Conservation (phyloP, 2,888 invertebrate species). For the Monochamus alternatus region DNA sequence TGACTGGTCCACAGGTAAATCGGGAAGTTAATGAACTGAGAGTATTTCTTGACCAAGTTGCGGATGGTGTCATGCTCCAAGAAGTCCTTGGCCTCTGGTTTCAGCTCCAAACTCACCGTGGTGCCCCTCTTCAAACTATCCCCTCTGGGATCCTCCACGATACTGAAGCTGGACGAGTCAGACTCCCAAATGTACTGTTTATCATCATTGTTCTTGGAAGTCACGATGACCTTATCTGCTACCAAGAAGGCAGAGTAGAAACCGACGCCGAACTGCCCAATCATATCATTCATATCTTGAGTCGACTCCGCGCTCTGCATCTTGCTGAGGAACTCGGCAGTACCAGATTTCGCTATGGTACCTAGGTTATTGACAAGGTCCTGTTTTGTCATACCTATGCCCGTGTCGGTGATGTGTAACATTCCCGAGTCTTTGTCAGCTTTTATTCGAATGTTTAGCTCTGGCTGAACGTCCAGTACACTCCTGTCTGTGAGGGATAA, state of each 20-base stretch:
- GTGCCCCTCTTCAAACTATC: conserved; percentile 87
- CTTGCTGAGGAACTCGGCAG: conserved; percentile 95
- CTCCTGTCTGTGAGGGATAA: conserved; percentile 90
- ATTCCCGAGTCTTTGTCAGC: conserved; percentile 94
- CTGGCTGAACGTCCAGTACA: conserved; percentile 84
- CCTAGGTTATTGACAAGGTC: conserved; percentile 97
- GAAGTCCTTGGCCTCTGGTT: conserved; percentile 98
- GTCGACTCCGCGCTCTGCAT: conserved; percentile 82
- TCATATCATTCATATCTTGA: conserved; percentile 95
- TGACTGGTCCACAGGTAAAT: conserved; percentile 92
- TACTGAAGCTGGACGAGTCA: conserved; percentile 91
- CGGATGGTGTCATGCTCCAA: conserved; percentile 93
- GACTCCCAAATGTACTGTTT: conserved; percentile 98
- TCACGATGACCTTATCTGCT: conserved; percentile 96
- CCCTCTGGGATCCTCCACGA: conserved; percentile 95
- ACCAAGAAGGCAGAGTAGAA: conserved; percentile 98
- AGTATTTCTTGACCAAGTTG: conserved; percentile 95
- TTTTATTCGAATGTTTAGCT: conserved; percentile 91
- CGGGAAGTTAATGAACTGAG: conserved; percentile 99
- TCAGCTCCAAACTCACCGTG: conserved; percentile 85
- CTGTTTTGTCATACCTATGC: conserved; percentile 96
- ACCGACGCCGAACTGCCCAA: conserved; percentile 99
- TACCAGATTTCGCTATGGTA: conserved; percentile 85
- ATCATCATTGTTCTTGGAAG: conserved; percentile 95
- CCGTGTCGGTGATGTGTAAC: conserved; percentile 96